Conservation (phyloP, 2,113 vertebrate genomes). For the Cebidichthys violaceus region DNA sequence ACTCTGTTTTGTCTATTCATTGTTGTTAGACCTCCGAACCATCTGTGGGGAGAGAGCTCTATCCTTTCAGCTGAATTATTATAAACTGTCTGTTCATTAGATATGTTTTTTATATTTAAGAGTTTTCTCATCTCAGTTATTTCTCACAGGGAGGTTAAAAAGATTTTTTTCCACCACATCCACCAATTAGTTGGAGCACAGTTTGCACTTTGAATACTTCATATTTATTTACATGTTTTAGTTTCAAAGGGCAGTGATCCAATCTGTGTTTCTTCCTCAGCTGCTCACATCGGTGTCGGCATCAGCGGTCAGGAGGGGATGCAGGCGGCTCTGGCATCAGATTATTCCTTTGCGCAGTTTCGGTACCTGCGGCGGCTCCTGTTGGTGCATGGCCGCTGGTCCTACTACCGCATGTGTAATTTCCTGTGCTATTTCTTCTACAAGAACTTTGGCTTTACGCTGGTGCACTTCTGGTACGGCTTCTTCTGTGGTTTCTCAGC, state of each 20-base stretch:
- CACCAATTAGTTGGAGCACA: not conserved
- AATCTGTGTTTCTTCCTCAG: constrained; percentile 67
- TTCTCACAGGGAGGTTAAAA: too few relatives aligned
- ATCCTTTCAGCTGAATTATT: too few relatives aligned
- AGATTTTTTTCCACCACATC: too few relatives aligned
- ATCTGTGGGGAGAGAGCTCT: too few relatives aligned
- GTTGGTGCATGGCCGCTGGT: constrained; percentile 87
- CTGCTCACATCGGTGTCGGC: constrained; percentile 85
- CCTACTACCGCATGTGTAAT: constrained; percentile 87
- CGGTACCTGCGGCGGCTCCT: constrained; percentile 86
- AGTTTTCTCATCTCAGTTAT: too few relatives aligned
- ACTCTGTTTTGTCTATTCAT: too few relatives aligned
- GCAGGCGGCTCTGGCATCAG: constrained; percentile 86
- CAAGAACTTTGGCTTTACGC: constrained; percentile 88
- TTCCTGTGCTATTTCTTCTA: constrained; percentile 91
- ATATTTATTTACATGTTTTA: not conserved
- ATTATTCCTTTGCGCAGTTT: constrained; percentile 88
- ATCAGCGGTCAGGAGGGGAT: constrained; percentile 88
- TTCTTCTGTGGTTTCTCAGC: constrained; percentile 90
- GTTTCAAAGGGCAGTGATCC: not conserved
- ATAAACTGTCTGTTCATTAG: too few relatives aligned
- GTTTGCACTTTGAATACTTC: not conserved
- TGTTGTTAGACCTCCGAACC: too few relatives aligned
- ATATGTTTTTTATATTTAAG: too few relatives aligned
- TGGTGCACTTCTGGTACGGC: constrained; percentile 89